Evolutionary conservation across 2,888 invertebrate species (phyloP).

Genomic region (Athrips mouffetella): DNA sequence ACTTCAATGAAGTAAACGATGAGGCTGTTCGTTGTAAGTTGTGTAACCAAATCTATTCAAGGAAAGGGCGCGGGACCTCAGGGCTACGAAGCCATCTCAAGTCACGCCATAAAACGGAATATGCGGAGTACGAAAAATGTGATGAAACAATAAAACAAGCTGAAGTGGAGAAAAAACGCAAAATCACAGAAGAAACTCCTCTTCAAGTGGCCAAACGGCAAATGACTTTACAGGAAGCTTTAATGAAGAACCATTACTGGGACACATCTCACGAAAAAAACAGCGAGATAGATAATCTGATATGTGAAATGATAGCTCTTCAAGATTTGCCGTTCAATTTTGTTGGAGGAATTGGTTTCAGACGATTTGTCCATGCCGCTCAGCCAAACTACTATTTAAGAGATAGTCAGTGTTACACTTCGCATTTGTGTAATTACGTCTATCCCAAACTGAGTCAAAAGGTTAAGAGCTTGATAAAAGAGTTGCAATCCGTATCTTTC

Average conservation of each 20-base stretch:
- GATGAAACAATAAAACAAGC: not conserved
- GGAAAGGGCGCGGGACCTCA: not conserved
- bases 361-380: too few relatives aligned
- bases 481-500: too few relatives aligned
- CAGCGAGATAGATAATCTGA: too few relatives aligned
- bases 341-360: too few relatives aligned
- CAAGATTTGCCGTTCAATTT: too few relatives aligned
- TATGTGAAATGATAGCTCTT: too few relatives aligned
- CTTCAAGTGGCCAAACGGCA: conserved; percentile 6
- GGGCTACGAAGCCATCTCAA: conserved; percentile 13
- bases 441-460: too few relatives aligned
- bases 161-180: conserved; percentile 10
- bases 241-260: not conserved
- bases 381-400: too few relatives aligned
- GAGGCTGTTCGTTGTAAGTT: conserved; percentile 13
- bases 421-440: too few relatives aligned
- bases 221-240: not conserved
- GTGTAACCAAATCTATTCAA: not conserved
- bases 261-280: not conserved
- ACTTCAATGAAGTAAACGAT: conserved; percentile 13
- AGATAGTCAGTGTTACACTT: too few relatives aligned
- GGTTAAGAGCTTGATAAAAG: too few relatives aligned
- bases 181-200: conserved; percentile 11
- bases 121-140: conserved; percentile 2
- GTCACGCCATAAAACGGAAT: conserved; percentile 16